phyloP scores from a whole-genome alignment of 1,140 invertebrate species.

The Drosophila aff. region DNA sequence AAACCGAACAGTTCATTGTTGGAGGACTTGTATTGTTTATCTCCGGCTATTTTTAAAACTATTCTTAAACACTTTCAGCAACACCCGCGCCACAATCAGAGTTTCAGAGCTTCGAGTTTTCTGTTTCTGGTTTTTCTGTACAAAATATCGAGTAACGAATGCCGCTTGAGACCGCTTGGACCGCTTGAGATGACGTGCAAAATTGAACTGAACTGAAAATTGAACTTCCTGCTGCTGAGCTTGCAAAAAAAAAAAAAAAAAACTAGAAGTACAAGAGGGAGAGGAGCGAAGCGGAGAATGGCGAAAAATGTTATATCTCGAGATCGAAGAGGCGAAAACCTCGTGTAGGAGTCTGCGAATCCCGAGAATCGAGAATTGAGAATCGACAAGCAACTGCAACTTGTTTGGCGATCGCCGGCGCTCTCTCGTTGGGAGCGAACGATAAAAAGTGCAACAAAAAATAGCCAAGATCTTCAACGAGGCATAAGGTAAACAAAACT shows the following conservation, averaged over 20 bases:
- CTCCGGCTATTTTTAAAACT: constrained; percentile 25
- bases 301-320: constrained; percentile 43
- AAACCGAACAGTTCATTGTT: constrained; percentile 64
- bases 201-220: constrained; percentile 81
- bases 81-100: constrained; percentile 41
- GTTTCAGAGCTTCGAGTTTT: constrained; percentile 15
- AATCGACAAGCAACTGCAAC: constrained; percentile 63
- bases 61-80: constrained; percentile 30
- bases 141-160: constrained; percentile 33
- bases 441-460: constrained; percentile 37
- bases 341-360: constrained; percentile 75
- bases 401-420: constrained; percentile 56
- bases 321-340: constrained; percentile 51
- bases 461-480: constrained; percentile 62
- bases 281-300: constrained; percentile 11
- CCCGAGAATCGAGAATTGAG: constrained; percentile 39
- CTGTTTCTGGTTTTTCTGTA: constrained; percentile 25
- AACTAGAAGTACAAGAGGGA: constrained; percentile 16
- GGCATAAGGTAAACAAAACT: constrained; percentile 79
- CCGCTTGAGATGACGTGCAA: constrained; percentile 83
- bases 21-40: constrained; percentile 24
- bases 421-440: constrained; percentile 36
- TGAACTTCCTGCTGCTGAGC: constrained; percentile 73
- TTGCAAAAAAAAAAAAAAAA: constrained; percentile 63
- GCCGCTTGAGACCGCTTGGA: constrained; percentile 57